Conservation (phyloP, 2,113 vertebrate species). For the Nannobrachium achirus region DNA sequence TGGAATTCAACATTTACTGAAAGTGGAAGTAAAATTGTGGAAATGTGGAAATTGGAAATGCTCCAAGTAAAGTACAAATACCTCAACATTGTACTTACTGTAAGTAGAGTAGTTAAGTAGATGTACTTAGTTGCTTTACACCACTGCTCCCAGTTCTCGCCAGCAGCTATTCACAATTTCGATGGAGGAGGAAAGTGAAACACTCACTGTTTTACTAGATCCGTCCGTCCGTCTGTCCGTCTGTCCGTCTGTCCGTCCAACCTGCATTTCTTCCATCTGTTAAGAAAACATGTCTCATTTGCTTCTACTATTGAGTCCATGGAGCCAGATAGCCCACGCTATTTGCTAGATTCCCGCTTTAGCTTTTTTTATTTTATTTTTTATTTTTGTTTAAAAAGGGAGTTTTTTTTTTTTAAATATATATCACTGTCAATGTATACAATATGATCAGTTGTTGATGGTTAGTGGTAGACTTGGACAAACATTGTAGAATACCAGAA, state of each 20-base stretch:
- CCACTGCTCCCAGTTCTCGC: slow-evolving; percentile 29
- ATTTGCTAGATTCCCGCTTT: neutral
- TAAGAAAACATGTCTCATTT: neutral
- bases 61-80: too few relatives aligned
- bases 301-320: neutral
- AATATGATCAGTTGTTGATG: too few relatives aligned
- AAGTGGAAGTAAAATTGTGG: too few relatives aligned
- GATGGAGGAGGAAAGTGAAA: slow-evolving; percentile 2
- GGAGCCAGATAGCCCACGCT: neutral
- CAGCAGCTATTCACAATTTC: slow-evolving; percentile 3
- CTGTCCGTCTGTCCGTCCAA: slow-evolving; percentile 28
- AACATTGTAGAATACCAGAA: too few relatives aligned
- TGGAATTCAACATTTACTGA: too few relatives aligned
- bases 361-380: neutral
- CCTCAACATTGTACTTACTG: too few relatives aligned
- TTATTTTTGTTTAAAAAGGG: slow-evolving; percentile 17
- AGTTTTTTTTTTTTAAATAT: slow-evolving; percentile 22
- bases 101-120: too few relatives aligned
- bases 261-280: slow-evolving; percentile 8
- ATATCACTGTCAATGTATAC: neutral
- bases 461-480: neutral
- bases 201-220: slow-evolving; percentile 8
- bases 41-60: too few relatives aligned
- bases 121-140: too few relatives aligned
- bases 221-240: slow-evolving; percentile 39